phyloP scores from a whole-genome alignment of 2,797 vertebrate species.

The Merluccius polli region DNA sequence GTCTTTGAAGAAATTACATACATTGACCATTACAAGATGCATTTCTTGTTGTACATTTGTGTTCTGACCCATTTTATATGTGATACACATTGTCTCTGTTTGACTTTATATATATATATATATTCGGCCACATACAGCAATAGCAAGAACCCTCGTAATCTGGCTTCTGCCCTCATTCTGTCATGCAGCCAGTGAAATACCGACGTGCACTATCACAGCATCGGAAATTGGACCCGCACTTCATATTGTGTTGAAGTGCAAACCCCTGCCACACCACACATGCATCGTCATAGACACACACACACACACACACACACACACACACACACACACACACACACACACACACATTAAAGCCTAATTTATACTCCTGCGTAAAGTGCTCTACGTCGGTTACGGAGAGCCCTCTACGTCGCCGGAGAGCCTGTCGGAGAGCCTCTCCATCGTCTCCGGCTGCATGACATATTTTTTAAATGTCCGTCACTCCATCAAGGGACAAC shows the following conservation, averaged over 20 bases:
- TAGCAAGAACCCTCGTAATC: constrained; percentile 48
- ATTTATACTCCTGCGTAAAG: no score
- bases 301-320: constrained; percentile 8
- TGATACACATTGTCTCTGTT: background rate
- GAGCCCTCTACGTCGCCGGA: no score
- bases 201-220: constrained; percentile 5
- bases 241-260: background rate
- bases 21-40: no score
- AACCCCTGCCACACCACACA: background rate
- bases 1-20: no score
- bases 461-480: no score
- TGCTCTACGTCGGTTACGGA: no score
- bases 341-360: no score
- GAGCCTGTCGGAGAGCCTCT: no score
- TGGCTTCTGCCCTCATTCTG: constrained; percentile 67
- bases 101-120: constrained; percentile 3
- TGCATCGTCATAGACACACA: constrained; percentile 1
- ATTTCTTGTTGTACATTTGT: background rate
- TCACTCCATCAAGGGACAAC: no score
- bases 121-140: background rate
- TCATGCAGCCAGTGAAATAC: constrained; percentile 43
- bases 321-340: constrained; percentile 4
- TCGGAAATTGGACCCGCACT: background rate
- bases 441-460: no score
- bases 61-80: no score